A percentile compares a stretch with the other conserved stretches of the same genome.
Evolutionary conservation across 2,888 invertebrate species (phyloP).

Genomic region (Aromia moschata): DNA sequence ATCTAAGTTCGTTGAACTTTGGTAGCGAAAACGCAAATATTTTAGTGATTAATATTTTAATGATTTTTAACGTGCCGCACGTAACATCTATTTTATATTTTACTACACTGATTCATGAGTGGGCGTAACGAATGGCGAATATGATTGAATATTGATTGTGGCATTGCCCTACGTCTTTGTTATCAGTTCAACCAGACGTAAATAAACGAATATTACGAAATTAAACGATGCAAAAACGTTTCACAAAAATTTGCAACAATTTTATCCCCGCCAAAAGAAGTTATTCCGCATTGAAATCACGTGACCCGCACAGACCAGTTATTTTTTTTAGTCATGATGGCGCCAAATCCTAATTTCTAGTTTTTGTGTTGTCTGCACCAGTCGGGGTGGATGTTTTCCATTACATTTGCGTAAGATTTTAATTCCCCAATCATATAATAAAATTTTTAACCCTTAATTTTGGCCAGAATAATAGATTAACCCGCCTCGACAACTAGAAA

Average conservation of each 20-base stretch:
- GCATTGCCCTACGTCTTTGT: constrained; percentile 3
- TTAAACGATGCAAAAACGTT: background rate
- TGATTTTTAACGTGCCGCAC: constrained; percentile 1
- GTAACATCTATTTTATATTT: constrained; percentile 6
- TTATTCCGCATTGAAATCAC: constrained; percentile 60
- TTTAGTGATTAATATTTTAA: background rate
- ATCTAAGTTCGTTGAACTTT: background rate
- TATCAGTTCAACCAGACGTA: background rate
- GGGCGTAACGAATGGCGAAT: constrained; percentile 14
- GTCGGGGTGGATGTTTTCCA: constrained; percentile 38
- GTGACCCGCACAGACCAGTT: constrained; percentile 63
- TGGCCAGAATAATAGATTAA: constrained; percentile 14
- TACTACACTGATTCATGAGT: constrained; percentile 5
- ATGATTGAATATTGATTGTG: constrained; percentile 13
- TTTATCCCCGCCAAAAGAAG: constrained; percentile 22
- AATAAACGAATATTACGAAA: background rate
- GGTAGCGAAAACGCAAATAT: background rate
- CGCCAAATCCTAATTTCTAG: constrained; percentile 66
- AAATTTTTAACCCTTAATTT: constrained; percentile 9
- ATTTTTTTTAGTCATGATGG: constrained; percentile 68
- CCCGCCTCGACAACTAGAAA: constrained; percentile 39
- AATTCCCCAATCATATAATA: constrained; percentile 11
- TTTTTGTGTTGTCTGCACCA: constrained; percentile 57
- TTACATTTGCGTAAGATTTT: constrained; percentile 15
- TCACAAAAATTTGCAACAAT: constrained; percentile 2